phyloP scores from a whole-genome alignment of 2,113 vertebrate species.

The Entelurus aequoreus region DNA sequence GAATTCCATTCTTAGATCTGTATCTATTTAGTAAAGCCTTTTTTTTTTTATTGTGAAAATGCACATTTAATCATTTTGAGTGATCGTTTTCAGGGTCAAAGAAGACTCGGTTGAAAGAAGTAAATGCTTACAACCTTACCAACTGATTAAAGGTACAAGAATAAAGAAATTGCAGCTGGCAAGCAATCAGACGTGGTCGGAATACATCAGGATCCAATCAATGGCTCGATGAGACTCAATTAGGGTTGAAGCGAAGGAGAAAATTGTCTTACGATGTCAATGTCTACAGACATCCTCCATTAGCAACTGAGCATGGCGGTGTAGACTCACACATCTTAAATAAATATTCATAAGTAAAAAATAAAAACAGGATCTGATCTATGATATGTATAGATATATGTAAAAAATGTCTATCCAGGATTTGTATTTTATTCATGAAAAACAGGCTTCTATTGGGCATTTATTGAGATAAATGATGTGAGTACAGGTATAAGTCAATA shows the following conservation, averaged over 20 bases:
- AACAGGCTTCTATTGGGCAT: too few relatives aligned
- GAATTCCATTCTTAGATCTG: too few relatives aligned
- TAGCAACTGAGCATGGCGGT: constrained; percentile 35
- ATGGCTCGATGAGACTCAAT: constrained; percentile 52
- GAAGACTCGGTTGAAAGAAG: constrained; percentile 24
- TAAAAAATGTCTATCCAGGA: too few relatives aligned
- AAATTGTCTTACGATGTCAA: constrained; percentile 51
- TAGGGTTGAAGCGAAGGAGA: constrained; percentile 46
- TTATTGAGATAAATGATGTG: too few relatives aligned
- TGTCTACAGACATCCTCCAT: constrained; percentile 27
- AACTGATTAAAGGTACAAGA: constrained; percentile 54
- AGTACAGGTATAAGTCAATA: not conserved
- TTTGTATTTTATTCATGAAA: too few relatives aligned
- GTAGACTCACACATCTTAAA: constrained; percentile 24
- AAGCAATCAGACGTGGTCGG: constrained; percentile 41
- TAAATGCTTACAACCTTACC: constrained; percentile 42
- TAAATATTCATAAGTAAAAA: constrained; percentile 1
- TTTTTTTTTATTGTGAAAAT: too few relatives aligned
- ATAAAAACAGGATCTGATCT: too few relatives aligned
- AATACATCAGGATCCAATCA: constrained; percentile 58
- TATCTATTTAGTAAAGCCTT: too few relatives aligned
- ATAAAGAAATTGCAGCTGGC: constrained; percentile 43
- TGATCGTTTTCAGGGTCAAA: not conserved
- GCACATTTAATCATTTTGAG: too few relatives aligned
- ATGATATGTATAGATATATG: too few relatives aligned